A percentile compares a stretch with the other conserved stretches of the same genome.
Conservation (phyloP, 2,888 invertebrate species). For the Cataglyphis rosenhaueri region DNA sequence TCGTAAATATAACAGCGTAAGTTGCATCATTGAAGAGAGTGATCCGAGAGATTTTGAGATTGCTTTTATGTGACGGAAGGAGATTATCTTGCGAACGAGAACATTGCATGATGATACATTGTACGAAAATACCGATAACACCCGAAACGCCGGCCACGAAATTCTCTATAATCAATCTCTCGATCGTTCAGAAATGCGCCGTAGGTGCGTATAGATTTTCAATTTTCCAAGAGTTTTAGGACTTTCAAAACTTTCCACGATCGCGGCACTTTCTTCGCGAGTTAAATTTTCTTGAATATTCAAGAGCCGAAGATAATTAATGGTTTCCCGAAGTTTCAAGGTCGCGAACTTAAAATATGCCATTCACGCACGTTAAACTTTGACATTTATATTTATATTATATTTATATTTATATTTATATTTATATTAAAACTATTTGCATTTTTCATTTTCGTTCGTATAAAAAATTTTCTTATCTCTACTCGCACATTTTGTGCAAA, state of each 20-base stretch:
- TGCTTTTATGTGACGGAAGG: neutral
- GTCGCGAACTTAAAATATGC: slow-evolving; percentile 7
- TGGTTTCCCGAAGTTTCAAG: slow-evolving; percentile 6
- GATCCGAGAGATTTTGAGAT: neutral
- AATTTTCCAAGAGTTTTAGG: slow-evolving; percentile 31
- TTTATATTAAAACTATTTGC: neutral
- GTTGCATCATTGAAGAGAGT: neutral
- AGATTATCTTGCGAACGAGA: neutral
- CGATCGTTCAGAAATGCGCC: neutral
- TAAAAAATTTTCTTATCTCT: neutral
- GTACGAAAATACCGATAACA: neutral
- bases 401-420: no score
- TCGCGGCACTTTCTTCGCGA: neutral
- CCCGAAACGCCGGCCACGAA: neutral
- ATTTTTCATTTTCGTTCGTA: neutral
- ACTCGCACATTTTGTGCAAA: neutral
- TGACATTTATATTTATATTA: neutral
- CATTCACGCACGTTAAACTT: neutral
- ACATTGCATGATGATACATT: neutral
- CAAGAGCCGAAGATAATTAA: slow-evolving; percentile 17
- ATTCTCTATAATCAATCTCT: neutral
- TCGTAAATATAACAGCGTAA: neutral
- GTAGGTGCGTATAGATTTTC: neutral
- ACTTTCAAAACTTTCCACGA: slow-evolving; percentile 11
- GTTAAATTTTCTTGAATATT: slow-evolving; percentile 38